Evolutionary conservation across 2,113 vertebrate species (phyloP).

Genomic region (Gopherus evgoodei): DNA sequence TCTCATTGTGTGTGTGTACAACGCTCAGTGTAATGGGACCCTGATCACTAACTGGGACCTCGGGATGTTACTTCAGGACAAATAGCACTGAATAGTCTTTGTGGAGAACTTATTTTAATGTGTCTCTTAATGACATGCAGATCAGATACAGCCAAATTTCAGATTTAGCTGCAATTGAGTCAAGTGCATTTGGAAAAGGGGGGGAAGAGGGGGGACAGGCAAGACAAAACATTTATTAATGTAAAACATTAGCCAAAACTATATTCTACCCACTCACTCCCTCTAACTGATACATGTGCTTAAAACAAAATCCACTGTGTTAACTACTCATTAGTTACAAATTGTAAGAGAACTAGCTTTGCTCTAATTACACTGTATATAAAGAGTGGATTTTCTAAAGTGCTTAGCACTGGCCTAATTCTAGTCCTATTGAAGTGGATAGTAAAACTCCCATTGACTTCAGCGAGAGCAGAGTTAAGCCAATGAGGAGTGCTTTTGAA

Average conservation of each 20-base stretch:
- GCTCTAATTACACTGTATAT: not conserved
- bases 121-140: not conserved
- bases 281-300: constrained; percentile 58
- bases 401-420: not conserved
- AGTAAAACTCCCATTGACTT: fast-evolving
- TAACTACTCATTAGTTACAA: fast-evolving
- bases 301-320: not conserved
- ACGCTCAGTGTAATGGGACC: not conserved
- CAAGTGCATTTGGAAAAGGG: not conserved
- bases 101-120: not conserved
- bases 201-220: not conserved
- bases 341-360: not conserved
- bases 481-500: fast-evolving
- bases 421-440: not conserved
- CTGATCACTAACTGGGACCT: constrained; percentile 3
- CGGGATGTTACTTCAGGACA: not conserved
- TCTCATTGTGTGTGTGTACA: not conserved
- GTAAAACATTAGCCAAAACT: constrained; percentile 6
- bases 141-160: not conserved
- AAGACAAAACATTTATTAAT: not conserved
- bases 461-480: not conserved
- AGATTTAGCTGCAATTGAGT: not conserved
- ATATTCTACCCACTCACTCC: constrained; percentile 66
- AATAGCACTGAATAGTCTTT: not conserved
- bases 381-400: fast-evolving